Evolutionary conservation across 2,888 invertebrate genomes (phyloP).

Genomic region (Papilio demoleus): DNA sequence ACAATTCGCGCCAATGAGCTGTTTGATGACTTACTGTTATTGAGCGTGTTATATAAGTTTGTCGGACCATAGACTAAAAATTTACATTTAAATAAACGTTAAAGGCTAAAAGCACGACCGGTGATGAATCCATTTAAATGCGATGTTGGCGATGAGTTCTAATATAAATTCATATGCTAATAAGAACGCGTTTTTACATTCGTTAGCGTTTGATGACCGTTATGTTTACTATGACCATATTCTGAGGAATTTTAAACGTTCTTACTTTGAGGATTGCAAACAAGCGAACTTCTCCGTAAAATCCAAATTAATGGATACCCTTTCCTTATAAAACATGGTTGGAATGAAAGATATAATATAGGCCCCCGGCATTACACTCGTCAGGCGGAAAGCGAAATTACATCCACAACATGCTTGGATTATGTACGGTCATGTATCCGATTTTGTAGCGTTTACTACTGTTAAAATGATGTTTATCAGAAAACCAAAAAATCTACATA

Average conservation of each 20-base stretch:
- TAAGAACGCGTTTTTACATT: background rate
- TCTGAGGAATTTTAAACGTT: background rate
- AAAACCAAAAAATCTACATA: background rate
- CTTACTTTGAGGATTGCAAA: no score
- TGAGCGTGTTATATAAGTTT: background rate
- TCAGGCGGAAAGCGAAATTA: no score
- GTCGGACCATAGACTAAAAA: background rate
- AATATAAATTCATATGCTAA: conserved; percentile 26
- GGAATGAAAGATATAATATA: no score
- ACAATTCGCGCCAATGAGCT: background rate
- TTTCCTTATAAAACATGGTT: no score
- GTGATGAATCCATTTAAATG: conserved; percentile 22
- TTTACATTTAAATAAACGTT: conserved; percentile 22
- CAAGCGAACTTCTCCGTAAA: no score
- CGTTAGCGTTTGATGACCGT: background rate
- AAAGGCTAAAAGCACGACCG: background rate
- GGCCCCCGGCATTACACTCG: no score
- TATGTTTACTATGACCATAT: background rate
- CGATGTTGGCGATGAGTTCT: background rate
- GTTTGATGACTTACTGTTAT: background rate
- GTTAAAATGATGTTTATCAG: no score
- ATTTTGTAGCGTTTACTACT: no score
- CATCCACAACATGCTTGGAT: no score
- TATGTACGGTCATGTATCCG: no score
- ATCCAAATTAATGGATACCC: no score